Percentiles rank a stretch among this genome's conserved stretches.
Evolutionary conservation across 2,797 vertebrate species (phyloP).

Genomic region (Momotus momota): DNA sequence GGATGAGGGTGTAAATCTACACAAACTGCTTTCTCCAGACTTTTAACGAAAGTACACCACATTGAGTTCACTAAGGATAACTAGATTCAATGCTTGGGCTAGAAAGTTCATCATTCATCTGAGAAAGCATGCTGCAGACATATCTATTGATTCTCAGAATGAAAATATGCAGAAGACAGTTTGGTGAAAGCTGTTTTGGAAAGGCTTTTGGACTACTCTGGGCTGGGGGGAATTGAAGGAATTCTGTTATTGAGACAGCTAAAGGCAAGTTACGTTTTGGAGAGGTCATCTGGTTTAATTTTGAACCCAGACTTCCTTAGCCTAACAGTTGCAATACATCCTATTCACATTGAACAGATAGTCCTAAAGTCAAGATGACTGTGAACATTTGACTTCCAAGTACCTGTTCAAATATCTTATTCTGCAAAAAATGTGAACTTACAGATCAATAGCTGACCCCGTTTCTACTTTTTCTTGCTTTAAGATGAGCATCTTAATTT

Average conservation of each 20-base stretch:
- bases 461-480: neutral
- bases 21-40: neutral
- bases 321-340: neutral
- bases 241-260: neutral
- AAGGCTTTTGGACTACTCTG: neutral
- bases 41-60: constrained; percentile 22
- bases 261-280: neutral
- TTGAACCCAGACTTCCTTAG: neutral
- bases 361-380: neutral
- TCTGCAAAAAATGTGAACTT: neutral
- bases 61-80: neutral
- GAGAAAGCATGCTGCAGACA: constrained; percentile 57
- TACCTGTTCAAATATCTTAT: neutral
- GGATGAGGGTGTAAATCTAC: neutral
- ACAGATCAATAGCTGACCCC: neutral
- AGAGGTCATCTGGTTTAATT: neutral
- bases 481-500: neutral
- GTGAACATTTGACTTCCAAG: neutral
- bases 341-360: neutral
- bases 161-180: constrained; percentile 26
- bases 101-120: constrained; percentile 34
- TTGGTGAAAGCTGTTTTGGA: constrained; percentile 29
- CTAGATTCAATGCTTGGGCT: neutral
- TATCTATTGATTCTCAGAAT: constrained; percentile 53
- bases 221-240: neutral